These are phyloP conservation scores for Papilio glaucus DNA, from an alignment of 1,140 invertebrate species.

Conservation along the genomic window DNA sequence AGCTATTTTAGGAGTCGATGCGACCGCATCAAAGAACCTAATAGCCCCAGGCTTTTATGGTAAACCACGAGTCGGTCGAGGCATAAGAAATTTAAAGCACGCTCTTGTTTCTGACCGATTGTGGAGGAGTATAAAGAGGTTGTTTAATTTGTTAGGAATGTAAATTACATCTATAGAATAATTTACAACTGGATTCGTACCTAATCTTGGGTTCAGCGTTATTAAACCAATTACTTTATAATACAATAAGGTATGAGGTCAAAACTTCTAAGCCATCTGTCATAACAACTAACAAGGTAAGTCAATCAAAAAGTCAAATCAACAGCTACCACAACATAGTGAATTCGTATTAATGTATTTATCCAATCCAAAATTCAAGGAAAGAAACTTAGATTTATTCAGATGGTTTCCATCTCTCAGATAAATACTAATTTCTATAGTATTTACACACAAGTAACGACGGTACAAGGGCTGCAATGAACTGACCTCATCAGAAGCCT, in stretches of 20 bases:
- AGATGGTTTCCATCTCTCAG: too few species aligned
- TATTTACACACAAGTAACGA: not conserved
- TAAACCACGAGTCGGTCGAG: not conserved
- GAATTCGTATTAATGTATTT: too few species aligned
- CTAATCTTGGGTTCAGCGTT: conserved; percentile 20
- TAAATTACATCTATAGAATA: conserved; percentile 10
- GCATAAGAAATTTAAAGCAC: not conserved
- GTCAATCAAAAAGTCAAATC: not conserved
- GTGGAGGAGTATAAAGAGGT: not conserved
- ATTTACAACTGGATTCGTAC: conserved; percentile 17
- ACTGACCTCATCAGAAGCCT: not conserved
- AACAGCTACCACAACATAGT: not conserved
- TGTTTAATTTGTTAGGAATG: conserved; percentile 5
- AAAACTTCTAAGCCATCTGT: not conserved
- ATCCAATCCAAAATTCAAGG: too few species aligned
- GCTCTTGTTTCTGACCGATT: conserved; percentile 4
- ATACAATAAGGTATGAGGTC: not conserved
- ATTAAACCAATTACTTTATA: not conserved
- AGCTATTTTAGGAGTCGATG: conserved; percentile 56
- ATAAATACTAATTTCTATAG: too few species aligned
- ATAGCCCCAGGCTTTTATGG: conserved; percentile 42
- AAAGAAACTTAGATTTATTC: too few species aligned
- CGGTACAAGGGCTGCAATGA: not conserved
- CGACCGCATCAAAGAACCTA: conserved; percentile 52
- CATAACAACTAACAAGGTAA: too few species aligned